A percentile compares a stretch with the other conserved stretches of the same genome.
These are phyloP conservation scores for Montifringilla adamsi DNA, from an alignment of 2,113 vertebrate species.

Conservation along the genomic window DNA sequence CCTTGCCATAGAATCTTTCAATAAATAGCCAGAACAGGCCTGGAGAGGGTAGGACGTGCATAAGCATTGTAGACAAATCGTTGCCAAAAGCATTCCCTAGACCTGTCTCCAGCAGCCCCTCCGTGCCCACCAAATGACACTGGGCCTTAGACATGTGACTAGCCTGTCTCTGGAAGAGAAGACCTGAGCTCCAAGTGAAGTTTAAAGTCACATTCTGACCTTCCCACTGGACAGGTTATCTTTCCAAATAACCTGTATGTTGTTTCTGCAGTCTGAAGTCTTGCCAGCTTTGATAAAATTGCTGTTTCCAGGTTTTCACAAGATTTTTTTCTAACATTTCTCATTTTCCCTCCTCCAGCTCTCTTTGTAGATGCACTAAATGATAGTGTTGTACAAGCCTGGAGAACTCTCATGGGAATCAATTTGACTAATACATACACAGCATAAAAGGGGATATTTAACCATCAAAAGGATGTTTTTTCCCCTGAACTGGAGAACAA, in stretches of 20 bases:
- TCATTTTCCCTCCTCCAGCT: conserved; percentile 33
- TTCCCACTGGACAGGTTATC: not conserved
- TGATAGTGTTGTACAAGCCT: conserved; percentile 52
- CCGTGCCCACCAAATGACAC: not conserved
- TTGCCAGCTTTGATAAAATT: conserved; percentile 41
- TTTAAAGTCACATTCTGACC: not conserved
- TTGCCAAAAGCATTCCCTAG: not conserved
- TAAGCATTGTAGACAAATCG: not conserved
- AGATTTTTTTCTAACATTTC: not conserved
- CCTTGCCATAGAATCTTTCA: not conserved
- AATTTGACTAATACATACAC: conserved; percentile 69
- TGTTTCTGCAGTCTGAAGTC: not conserved
- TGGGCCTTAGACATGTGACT: not conserved
- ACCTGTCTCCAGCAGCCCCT: not conserved
- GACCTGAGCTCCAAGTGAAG: not conserved
- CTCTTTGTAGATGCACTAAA: conserved; percentile 31
- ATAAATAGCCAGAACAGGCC: not conserved
- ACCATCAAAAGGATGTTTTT: conserved; percentile 15
- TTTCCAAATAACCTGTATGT: not conserved
- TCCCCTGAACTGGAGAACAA: conserved; percentile 45
- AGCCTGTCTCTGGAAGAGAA: not conserved
- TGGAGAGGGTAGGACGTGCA: not conserved
- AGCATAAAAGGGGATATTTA: conserved; percentile 48
- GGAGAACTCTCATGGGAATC: conserved; percentile 69
- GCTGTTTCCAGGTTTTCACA: conserved; percentile 17